Evolutionary conservation across 2,113 vertebrate species (phyloP).

Genomic region (Ictidomys tridecemlineatus): DNA sequence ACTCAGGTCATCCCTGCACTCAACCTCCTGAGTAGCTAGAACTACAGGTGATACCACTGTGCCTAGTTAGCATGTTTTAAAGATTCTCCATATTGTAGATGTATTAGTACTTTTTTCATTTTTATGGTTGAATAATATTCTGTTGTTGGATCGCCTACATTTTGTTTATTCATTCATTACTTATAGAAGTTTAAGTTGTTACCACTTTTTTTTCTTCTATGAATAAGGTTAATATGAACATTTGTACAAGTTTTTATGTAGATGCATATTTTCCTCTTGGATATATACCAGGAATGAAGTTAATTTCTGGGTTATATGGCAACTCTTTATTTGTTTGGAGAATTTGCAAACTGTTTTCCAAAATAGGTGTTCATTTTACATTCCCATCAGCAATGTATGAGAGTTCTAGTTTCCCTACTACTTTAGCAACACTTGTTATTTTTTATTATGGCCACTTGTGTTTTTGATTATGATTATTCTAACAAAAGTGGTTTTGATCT

Average conservation of each 20-base stretch:
- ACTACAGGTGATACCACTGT: too few relatives aligned
- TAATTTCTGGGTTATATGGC: neutral
- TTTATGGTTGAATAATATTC: slow-evolving; percentile 35
- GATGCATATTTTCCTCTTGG: slow-evolving; percentile 1
- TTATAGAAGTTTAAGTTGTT: slow-evolving; percentile 34
- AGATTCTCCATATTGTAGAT: neutral
- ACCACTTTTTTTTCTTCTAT: neutral
- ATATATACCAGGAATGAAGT: neutral
- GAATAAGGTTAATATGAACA: neutral
- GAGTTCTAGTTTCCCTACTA: neutral
- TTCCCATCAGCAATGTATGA: neutral
- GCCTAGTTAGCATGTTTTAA: neutral
- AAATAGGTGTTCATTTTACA: neutral
- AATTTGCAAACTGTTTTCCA: neutral
- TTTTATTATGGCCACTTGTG: neutral
- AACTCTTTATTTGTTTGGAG: neutral
- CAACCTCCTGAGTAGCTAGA: too few relatives aligned
- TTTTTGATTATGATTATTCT: neutral
- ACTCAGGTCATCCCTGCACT: too few relatives aligned
- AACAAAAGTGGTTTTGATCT: neutral
- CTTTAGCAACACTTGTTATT: neutral
- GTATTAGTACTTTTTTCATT: neutral
- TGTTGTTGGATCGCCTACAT: neutral
- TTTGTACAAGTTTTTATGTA: neutral
- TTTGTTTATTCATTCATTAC: neutral